Conservation (phyloP, 2,797 vertebrate species). For the Parotocinclus haroldoi region DNA sequence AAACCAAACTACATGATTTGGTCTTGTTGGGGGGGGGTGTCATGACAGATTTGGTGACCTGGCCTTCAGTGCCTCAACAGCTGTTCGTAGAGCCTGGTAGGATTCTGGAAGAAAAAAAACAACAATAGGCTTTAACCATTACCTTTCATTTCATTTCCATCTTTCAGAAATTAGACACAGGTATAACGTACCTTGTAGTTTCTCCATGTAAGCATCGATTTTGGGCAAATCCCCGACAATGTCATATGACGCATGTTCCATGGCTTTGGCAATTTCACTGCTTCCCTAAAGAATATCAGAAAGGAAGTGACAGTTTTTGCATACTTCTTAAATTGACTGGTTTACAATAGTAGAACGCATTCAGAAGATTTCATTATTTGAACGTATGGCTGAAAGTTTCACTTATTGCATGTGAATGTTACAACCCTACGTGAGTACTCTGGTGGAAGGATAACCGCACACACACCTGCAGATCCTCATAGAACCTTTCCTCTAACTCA, state of each 20-base stretch:
- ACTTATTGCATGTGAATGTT: too few species aligned
- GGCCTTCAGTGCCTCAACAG: slow-evolving; percentile 50
- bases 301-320: too few species aligned
- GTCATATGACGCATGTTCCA: slow-evolving; percentile 77
- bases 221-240: slow-evolving; percentile 60
- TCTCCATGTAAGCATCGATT: slow-evolving; percentile 54
- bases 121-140: slow-evolving; percentile 6
- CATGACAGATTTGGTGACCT: slow-evolving; percentile 36
- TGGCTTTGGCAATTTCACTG: slow-evolving; percentile 66
- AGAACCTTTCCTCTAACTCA: slow-evolving; percentile 78
- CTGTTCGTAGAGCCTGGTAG: slow-evolving; percentile 55
- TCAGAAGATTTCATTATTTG: too few species aligned
- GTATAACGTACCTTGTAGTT: slow-evolving; percentile 58
- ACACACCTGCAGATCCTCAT: slow-evolving; percentile 75
- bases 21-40: background rate
- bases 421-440: too few species aligned
- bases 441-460: background rate
- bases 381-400: too few species aligned
- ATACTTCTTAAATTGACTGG: too few species aligned
- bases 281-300: slow-evolving; percentile 61
- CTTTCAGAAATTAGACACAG: background rate
- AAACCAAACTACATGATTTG: slow-evolving; percentile 1
- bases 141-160: background rate
- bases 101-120: slow-evolving; percentile 55
- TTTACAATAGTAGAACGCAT: too few species aligned